These are phyloP conservation scores for Phoxinus dragarum DNA, from an alignment of 2,797 vertebrate species.

Conservation along the genomic window DNA sequence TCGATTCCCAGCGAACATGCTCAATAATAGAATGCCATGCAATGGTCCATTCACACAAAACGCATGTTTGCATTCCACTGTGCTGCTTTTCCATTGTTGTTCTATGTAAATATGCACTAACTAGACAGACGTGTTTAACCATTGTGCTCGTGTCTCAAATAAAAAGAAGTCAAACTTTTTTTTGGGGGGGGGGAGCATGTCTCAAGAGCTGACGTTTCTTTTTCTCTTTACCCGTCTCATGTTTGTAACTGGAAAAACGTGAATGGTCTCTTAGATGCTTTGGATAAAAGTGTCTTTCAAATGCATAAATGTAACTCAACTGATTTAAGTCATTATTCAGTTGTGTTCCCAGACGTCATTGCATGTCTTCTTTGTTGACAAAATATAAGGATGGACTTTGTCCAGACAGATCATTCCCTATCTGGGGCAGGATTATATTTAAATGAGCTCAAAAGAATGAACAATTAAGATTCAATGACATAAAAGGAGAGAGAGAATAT, in stretches of 20 bases:
- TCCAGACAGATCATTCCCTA: not conserved
- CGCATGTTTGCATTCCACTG: not conserved
- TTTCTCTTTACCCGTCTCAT: not conserved
- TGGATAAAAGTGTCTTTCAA: not conserved
- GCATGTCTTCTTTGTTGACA: not conserved
- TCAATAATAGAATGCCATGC: not conserved
- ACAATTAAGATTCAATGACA: slow-evolving; percentile 1
- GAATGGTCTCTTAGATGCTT: not conserved
- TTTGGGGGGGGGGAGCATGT: too few relatives aligned
- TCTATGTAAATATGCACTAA: not conserved
- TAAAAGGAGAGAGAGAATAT: not conserved
- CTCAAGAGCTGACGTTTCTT: not conserved
- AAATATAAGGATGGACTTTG: not conserved
- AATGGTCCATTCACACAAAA: not conserved
- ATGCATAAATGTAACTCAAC: not conserved
- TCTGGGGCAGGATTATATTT: not conserved
- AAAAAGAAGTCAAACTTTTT: not conserved
- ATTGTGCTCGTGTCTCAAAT: not conserved
- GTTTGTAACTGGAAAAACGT: not conserved
- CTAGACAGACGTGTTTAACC: not conserved
- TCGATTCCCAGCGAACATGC: not conserved
- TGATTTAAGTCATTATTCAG: not conserved
- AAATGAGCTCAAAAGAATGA: not conserved
- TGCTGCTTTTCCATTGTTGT: not conserved
- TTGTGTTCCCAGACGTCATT: not conserved